Conservation (phyloP, 2,113 vertebrate genomes). For the Protobothrops mucrosquamatus region DNA sequence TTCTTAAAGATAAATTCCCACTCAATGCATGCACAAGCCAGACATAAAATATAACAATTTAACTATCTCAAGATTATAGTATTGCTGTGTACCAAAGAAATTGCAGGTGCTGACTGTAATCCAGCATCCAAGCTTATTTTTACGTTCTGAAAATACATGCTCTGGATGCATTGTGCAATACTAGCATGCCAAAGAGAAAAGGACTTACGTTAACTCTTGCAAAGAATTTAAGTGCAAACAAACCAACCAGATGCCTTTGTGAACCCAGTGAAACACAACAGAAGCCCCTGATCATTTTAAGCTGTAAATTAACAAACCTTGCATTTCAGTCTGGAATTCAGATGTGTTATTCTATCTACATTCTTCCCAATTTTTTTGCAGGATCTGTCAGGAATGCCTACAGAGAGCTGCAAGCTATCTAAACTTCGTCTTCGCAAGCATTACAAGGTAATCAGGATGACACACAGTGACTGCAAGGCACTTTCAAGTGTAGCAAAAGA, state of each 20-base stretch:
- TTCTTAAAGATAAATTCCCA: not conserved
- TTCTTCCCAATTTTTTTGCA: not conserved
- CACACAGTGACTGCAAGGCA: conserved; percentile 40
- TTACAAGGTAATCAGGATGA: conserved; percentile 56
- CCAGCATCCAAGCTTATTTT: not conserved
- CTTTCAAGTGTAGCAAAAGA: not conserved
- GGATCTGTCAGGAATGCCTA: not conserved
- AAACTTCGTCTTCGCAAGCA: conserved; percentile 53
- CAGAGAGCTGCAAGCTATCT: conserved; percentile 35
- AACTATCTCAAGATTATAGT: not conserved
- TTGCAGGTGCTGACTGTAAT: not conserved
- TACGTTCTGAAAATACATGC: not conserved
- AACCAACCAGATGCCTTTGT: not conserved
- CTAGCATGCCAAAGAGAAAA: not conserved
- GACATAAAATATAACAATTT: not conserved
- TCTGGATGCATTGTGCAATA: not conserved
- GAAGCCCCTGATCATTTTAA: not conserved
- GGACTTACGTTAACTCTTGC: not conserved
- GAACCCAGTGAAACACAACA: not conserved
- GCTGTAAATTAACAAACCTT: not conserved
- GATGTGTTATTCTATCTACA: conserved; percentile 43
- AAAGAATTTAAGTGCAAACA: not conserved
- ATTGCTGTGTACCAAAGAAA: not conserved
- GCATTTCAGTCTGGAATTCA: conserved; percentile 41
- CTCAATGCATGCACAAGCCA: not conserved